Evolutionary conservation across 2,113 vertebrate species (phyloP).

Genomic region (Rostratula benghalensis): DNA sequence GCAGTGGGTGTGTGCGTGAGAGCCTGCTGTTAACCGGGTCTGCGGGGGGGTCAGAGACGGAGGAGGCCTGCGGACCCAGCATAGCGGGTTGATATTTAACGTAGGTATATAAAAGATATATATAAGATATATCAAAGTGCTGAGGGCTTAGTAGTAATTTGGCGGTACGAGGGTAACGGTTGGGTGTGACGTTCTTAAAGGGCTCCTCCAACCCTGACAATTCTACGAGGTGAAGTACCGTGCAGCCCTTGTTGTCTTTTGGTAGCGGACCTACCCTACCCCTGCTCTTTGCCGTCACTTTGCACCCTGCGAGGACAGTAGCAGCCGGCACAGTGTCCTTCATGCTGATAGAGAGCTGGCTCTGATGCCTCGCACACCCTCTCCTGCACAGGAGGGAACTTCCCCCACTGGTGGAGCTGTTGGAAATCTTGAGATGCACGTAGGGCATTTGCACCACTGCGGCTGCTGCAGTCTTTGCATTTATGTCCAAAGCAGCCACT

Average conservation of each 20-base stretch:
- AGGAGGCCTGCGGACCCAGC: background rate
- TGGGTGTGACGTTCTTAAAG: background rate
- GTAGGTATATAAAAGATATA: background rate
- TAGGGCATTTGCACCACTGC: background rate
- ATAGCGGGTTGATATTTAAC: background rate
- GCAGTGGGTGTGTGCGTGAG: background rate
- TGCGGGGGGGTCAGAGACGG: background rate
- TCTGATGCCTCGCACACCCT: accelerated
- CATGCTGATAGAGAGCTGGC: accelerated
- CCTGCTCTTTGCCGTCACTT: background rate
- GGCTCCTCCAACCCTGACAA: background rate
- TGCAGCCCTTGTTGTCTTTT: accelerated
- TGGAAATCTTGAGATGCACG: accelerated
- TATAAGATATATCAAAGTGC: background rate
- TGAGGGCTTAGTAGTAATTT: background rate
- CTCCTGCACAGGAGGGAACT: background rate
- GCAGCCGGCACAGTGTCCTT: background rate
- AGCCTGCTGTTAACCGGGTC: background rate
- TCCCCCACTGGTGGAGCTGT: background rate
- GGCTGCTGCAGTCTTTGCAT: background rate
- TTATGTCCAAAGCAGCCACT: background rate
- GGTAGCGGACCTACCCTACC: background rate
- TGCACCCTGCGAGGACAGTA: accelerated
- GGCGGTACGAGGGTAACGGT: background rate
- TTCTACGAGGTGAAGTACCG: background rate